phyloP scores from a whole-genome alignment of 2,888 invertebrate genomes.

The Liodrosophila aerea region DNA sequence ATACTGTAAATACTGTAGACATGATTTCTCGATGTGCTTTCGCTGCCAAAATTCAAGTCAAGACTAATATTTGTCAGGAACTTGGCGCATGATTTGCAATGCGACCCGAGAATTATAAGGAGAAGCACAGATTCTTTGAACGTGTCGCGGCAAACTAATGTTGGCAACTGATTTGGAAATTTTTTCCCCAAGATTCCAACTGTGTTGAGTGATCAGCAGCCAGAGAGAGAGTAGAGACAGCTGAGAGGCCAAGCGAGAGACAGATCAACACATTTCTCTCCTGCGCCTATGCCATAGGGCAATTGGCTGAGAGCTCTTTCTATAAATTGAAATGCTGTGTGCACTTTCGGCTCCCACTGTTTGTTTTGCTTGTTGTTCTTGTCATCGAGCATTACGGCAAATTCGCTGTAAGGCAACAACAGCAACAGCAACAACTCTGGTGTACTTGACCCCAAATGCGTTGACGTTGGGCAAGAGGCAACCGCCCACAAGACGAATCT shows the following conservation, averaged over 20 bases:
- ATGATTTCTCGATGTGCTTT: conserved; percentile 36
- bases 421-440: conserved; percentile 2
- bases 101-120: not conserved
- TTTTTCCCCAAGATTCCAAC: conserved; percentile 9
- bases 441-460: conserved; percentile 57
- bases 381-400: conserved; percentile 1
- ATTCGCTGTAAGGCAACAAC: not conserved
- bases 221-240: conserved; percentile 12
- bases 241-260: not conserved
- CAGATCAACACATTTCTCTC: conserved; percentile 4
- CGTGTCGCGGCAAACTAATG: conserved; percentile 56
- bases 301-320: not conserved
- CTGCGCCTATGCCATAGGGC: not conserved
- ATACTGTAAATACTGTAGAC: conserved; percentile 23
- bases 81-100: conserved; percentile 30
- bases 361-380: conserved; percentile 4
- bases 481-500: conserved; percentile 4
- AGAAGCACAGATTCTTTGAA: conserved; percentile 26
- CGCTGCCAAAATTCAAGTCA: not conserved
- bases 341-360: conserved; percentile 9
- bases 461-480: conserved; percentile 17
- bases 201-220: conserved; percentile 57
- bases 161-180: conserved; percentile 55
- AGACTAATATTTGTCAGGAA: conserved; percentile 1
- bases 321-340: conserved; percentile 11